These are phyloP conservation scores for Cochlearius cochlearius DNA, from an alignment of 2,113 vertebrate species.

Conservation along the genomic window DNA sequence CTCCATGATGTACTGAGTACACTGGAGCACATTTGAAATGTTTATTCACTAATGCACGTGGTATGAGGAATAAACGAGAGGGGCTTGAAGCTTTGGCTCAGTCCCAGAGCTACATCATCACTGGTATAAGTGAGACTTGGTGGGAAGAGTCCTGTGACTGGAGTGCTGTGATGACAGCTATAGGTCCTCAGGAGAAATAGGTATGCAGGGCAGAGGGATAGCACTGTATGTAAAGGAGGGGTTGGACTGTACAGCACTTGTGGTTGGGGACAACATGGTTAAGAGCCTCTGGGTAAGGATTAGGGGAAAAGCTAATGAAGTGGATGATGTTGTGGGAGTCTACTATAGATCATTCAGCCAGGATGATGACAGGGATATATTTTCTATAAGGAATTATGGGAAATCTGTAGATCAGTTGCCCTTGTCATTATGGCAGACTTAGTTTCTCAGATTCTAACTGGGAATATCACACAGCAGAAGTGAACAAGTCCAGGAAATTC, in stretches of 20 bases:
- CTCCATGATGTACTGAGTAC: not conserved
- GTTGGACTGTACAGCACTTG: not conserved
- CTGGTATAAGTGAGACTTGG: not conserved
- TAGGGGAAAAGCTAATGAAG: not conserved
- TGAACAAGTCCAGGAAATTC: not conserved
- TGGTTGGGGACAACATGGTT: not conserved
- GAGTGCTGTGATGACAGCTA: not conserved
- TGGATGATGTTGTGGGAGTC: not conserved
- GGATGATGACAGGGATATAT: fast-evolving
- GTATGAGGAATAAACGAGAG: not conserved
- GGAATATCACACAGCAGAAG: not conserved
- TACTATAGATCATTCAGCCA: not conserved
- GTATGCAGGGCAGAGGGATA: not conserved
- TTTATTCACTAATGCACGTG: not conserved
- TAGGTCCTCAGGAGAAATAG: not conserved
- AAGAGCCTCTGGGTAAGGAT: not conserved
- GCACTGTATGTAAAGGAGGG: not conserved
- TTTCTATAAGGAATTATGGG: not conserved
- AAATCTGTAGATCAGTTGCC: not conserved
- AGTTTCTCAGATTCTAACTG: not conserved
- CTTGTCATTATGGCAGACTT: not conserved
- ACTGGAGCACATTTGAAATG: not conserved
- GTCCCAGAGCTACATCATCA: not conserved
- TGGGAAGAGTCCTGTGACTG: not conserved
- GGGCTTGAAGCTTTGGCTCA: not conserved